These are phyloP conservation scores for Mnemiopsis leidyi DNA, from an alignment of 37 sponge, comb jelly and placozoan genomes.

Conservation along the genomic window DNA sequence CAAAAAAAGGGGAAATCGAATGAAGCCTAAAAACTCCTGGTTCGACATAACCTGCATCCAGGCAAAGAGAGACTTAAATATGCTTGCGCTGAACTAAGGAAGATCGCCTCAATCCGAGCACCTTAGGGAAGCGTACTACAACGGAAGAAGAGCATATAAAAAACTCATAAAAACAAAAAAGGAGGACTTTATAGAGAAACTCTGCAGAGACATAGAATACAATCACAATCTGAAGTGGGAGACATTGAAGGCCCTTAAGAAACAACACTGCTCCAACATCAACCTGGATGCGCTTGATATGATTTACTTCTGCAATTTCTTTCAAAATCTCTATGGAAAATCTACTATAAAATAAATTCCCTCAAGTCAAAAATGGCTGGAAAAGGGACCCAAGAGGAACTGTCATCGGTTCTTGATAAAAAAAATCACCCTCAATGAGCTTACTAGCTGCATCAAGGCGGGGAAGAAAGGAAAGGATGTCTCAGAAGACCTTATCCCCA, in stretches of 20 bases:
- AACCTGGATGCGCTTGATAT: not conserved
- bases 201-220: too few relatives aligned
- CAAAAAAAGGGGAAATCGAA: not conserved
- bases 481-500: too few relatives aligned
- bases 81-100: not conserved
- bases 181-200: too few relatives aligned
- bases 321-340: not conserved
- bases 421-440: not conserved
- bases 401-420: not conserved
- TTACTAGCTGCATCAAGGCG: not conserved
- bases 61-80: too few relatives aligned
- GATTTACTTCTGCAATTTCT: not conserved
- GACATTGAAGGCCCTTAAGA: not conserved
- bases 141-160: too few relatives aligned
- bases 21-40: not conserved
- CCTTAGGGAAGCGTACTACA: not conserved
- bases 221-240: not conserved
- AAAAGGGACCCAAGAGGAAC: not conserved
- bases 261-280: too few relatives aligned
- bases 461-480: not conserved
- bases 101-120: not conserved
- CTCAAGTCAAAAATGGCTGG: not conserved
- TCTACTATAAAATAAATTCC: not conserved
- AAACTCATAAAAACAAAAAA: too few relatives aligned
- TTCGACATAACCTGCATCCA: not conserved